phyloP scores from a whole-genome alignment of 2,113 vertebrate species.

The Rhea americana region DNA sequence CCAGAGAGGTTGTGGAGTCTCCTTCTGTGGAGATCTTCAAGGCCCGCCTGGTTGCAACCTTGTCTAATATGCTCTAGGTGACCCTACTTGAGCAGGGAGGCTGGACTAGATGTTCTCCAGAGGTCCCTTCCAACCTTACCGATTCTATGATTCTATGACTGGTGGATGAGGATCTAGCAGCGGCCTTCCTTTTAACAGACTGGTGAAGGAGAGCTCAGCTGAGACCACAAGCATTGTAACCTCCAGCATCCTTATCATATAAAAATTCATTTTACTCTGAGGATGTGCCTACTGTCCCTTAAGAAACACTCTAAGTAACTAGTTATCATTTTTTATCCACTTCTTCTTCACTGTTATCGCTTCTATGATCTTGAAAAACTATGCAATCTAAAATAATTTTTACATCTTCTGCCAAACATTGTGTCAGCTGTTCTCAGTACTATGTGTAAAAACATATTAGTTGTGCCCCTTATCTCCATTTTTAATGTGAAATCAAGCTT shows the following conservation, averaged over 20 bases:
- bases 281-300: no score
- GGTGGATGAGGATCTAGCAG: background rate
- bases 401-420: background rate
- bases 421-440: background rate
- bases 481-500: background rate
- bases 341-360: background rate
- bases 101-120: no score
- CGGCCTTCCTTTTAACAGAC: background rate
- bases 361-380: background rate
- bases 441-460: background rate
- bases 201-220: rapidly evolving
- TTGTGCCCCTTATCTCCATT: rapidly evolving
- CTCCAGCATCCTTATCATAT: background rate
- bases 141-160: no score
- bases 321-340: rapidly evolving
- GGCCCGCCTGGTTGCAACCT: no score
- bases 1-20: no score
- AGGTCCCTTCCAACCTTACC: no score
- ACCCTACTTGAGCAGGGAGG: no score
- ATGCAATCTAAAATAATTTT: background rate
- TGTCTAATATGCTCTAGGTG: no score
- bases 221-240: background rate
- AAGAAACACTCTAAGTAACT: background rate
- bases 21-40: no score
- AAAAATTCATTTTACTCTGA: background rate